These are phyloP conservation scores for Philaenus spumarius DNA, from an alignment of 1,140 invertebrate species.

Conservation along the genomic window DNA sequence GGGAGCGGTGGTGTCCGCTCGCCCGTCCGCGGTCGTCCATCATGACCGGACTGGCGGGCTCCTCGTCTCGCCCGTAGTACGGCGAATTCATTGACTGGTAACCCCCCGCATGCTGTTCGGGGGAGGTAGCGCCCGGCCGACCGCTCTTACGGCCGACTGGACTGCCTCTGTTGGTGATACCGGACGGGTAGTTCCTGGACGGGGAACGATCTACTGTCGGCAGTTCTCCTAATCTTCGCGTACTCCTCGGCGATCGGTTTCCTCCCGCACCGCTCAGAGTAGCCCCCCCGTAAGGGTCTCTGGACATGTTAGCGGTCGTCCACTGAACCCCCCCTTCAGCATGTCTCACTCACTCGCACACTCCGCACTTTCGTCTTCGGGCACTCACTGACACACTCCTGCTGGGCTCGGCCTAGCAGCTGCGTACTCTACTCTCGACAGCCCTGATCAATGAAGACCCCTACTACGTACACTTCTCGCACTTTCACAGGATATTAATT, in stretches of 20 bases:
- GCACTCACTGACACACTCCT: slow-evolving; percentile 7
- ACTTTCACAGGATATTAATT: too few species aligned
- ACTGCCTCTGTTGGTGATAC: slow-evolving; percentile 45
- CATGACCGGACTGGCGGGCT: slow-evolving; percentile 56
- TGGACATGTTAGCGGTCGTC: slow-evolving; percentile 47
- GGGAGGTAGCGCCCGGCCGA: slow-evolving; percentile 52
- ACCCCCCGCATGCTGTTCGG: slow-evolving; percentile 43
- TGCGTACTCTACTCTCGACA: slow-evolving; percentile 16
- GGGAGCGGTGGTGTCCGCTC: slow-evolving; percentile 48
- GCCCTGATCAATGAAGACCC: slow-evolving; percentile 21
- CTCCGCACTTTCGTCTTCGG: too few species aligned
- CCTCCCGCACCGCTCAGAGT: slow-evolving; percentile 45
- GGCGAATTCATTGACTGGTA: slow-evolving; percentile 42
- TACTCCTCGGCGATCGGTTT: slow-evolving; percentile 53
- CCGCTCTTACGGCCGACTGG: slow-evolving; percentile 48
- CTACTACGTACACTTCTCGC: background rate
- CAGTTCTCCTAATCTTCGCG: slow-evolving; percentile 57
- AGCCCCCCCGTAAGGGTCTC: slow-evolving; percentile 57
- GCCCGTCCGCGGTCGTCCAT: slow-evolving; percentile 49
- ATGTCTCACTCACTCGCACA: slow-evolving; percentile 13
- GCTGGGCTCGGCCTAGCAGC: slow-evolving; percentile 5
- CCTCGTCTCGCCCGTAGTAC: slow-evolving; percentile 66
- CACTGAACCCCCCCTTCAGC: slow-evolving; percentile 8
- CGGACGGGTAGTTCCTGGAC: slow-evolving; percentile 58
- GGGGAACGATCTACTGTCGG: slow-evolving; percentile 81